These are phyloP conservation scores for Gymnoscelis rufifasciata DNA, from an alignment of 2,888 invertebrate genomes.

Conservation along the genomic window DNA sequence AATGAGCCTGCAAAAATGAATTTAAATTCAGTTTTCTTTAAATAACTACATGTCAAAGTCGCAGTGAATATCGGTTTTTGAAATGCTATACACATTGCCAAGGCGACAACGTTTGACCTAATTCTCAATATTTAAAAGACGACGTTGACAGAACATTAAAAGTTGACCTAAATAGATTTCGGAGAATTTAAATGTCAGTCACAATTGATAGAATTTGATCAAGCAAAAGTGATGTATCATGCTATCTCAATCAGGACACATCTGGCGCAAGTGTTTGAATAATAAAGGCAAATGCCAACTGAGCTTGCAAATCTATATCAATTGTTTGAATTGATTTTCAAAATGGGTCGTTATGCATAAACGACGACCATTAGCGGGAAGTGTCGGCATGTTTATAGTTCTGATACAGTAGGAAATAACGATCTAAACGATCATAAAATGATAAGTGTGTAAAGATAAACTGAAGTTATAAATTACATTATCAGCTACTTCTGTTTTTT, in stretches of 20 bases:
- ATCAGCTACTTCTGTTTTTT: too few species aligned
- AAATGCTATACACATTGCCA: constrained; percentile 1
- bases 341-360: background rate
- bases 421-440: too few species aligned
- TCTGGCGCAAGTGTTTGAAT: constrained; percentile 17
- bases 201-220: constrained; percentile 15
- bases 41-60: too few species aligned
- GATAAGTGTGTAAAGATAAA: too few species aligned
- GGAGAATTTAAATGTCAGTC: constrained; percentile 4
- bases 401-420: too few species aligned
- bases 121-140: background rate
- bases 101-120: constrained; percentile 3
- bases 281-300: background rate
- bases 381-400: background rate
- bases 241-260: constrained; percentile 28
- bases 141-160: background rate
- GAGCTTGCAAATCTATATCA: background rate
- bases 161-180: constrained; percentile 5
- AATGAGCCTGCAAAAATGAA: constrained; percentile 2
- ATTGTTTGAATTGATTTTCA: background rate
- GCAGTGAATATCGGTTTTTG: background rate
- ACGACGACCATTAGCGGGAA: background rate
- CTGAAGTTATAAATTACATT: too few species aligned
- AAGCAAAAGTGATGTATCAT: constrained; percentile 27
- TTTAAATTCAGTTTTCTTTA: background rate